These are phyloP conservation scores for Hormiphora californensis DNA, from an alignment of 37 sponge, comb jelly and placozoan species.

Conservation along the genomic window DNA sequence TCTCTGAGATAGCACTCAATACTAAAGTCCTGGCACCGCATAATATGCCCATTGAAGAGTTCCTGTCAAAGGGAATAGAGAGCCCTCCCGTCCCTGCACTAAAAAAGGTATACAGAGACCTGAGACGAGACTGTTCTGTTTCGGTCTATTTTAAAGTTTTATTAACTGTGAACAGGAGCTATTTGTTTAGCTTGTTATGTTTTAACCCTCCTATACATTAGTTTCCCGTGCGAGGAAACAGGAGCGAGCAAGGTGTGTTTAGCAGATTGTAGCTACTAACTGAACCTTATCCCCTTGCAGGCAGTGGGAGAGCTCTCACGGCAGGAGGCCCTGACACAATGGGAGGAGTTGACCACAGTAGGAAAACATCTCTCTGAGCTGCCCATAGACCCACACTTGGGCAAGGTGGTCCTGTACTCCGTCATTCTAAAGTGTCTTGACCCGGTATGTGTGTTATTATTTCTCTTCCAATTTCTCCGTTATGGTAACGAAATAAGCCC, in stretches of 20 bases:
- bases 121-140: too few relatives aligned
- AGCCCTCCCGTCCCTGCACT: conserved; percentile 13
- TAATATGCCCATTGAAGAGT: conserved; percentile 51
- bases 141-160: too few relatives aligned
- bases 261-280: neutral
- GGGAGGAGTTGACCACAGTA: conserved; percentile 76
- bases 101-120: conserved; percentile 13
- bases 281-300: neutral
- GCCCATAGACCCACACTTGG: conserved; percentile 75
- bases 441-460: neutral
- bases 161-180: too few relatives aligned
- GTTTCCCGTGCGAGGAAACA: too few relatives aligned
- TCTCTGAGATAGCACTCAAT: conserved; percentile 40
- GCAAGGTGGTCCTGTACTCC: conserved; percentile 58
- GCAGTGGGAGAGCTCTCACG: conserved; percentile 4
- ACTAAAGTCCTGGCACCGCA: conserved; percentile 42
- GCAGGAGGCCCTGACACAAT: conserved; percentile 66
- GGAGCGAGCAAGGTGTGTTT: too few relatives aligned
- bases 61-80: conserved; percentile 28
- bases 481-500: too few relatives aligned
- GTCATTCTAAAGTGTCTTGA: conserved; percentile 18
- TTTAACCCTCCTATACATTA: too few relatives aligned
- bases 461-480: too few relatives aligned
- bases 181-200: too few relatives aligned
- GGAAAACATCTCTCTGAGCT: conserved; percentile 81